Percentiles rank a stretch among this genome's conserved stretches.
Conservation (phyloP, 2,113 vertebrate species). For the Atrichornis clamosus region DNA sequence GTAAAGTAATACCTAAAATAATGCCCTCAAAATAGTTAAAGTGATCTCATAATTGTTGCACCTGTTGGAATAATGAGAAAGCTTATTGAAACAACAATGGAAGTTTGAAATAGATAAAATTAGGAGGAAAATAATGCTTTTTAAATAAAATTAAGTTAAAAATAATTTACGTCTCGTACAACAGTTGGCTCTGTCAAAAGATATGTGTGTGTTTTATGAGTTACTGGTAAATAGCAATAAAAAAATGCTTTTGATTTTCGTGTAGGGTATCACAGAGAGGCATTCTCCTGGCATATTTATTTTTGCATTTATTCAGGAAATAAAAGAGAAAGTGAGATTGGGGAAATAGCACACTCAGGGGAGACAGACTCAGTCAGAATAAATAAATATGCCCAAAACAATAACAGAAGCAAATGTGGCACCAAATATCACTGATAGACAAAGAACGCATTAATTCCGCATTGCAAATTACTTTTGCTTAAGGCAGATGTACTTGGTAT, state of each 20-base stretch:
- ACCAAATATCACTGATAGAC: constrained; percentile 44
- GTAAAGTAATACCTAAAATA: neutral
- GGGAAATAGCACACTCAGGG: constrained; percentile 24
- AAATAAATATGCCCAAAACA: constrained; percentile 63
- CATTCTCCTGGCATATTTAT: constrained; percentile 34
- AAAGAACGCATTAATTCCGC: constrained; percentile 61
- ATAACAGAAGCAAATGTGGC: constrained; percentile 48
- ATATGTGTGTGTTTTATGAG: neutral
- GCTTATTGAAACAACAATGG: neutral
- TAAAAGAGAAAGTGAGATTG: neutral
- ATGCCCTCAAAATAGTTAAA: neutral
- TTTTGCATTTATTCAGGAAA: neutral
- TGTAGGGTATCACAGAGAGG: neutral
- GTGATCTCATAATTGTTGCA: neutral
- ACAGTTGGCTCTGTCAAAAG: neutral
- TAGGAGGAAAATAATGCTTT: neutral
- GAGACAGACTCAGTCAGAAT: constrained; percentile 49
- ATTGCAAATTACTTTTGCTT: constrained; percentile 65
- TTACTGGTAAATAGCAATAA: neutral
- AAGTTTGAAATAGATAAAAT: neutral
- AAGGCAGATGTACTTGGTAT: constrained; percentile 59
- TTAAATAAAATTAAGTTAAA: neutral
- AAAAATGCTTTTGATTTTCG: neutral
- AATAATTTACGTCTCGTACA: neutral
- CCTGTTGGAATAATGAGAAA: neutral